Evolutionary conservation across 2,888 invertebrate genomes (phyloP), one percentile per base, ranked within the genome.

Genomic region (Autographa pulchrina): DNA sequence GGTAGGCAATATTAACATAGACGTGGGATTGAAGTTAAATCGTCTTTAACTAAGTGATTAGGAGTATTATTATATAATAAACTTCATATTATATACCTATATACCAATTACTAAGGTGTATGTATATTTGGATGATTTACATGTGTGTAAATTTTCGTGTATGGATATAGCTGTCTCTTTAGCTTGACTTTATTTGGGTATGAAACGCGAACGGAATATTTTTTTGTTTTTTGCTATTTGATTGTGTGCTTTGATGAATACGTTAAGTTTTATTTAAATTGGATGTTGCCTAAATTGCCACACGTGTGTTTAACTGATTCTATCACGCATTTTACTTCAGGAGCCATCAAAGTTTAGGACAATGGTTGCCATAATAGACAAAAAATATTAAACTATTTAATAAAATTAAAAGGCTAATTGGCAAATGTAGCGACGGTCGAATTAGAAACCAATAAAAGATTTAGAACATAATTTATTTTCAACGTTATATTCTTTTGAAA

Each of bases 1-100:
- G 58, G 66, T 65, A 74, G 41, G 16, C 63, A 59, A 74, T 80
- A 86, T 84, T 84, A 80, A 73, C 80, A 85, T 86, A 83, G 64
- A 78, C 83, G 78, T 81, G 82, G 66, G 35, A 65, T 52, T 35
- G 61, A 48, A 62, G 35, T 66, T 77, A 78, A 84, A 83, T 85
- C 48, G 78, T 60, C 66, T 56, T 59, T 74, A 80, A 82, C 59
- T 38, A 66, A 18, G 32, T 77, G 72, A 72, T 78, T 68, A 77
- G 2, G 61, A 35, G 35, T 41, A 60, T 74, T 71, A 81, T 62
- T 76, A 74, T 68, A 78, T 66, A 67, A 73, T 62, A 82, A 78
- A 72, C 65, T 71, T 65, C 38, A 62, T 11, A 41, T 62, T 63
- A 73, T 48, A 43, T 66, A 62, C 63, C 31, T 25, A 65, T 68